Evolutionary conservation across 2,797 vertebrate species (phyloP), one percentile per base, ranked within the genome.

Genomic region (Scolopax bukidnonensis): DNA sequence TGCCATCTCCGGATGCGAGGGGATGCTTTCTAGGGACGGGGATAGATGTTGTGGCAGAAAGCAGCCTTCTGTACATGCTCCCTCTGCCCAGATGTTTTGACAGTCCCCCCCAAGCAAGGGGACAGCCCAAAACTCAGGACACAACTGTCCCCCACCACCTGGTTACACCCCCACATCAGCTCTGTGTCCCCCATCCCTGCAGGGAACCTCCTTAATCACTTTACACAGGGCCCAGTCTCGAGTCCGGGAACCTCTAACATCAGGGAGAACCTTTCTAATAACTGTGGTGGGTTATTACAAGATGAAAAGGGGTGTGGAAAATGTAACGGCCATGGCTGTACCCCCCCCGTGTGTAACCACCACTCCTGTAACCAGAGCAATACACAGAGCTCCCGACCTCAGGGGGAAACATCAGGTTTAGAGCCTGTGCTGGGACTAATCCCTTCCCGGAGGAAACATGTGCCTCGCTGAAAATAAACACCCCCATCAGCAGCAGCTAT

Each of bases 241-340:
- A 27, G 24, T 7, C 53, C 5, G 33, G 32, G 41, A 32, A 7
- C 27, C 33, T 61, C 80, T 30, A 8, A 28, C 36, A 36, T 30
- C 32, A 14, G 10, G 43, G 19, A 40, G 16, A n/a, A 24, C 10
- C 14, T 6, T 47, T 4, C 3, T 4, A 23, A 16, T 8, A 45
- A 25, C 43, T 5, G 25, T 15, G 27, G 43, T 15, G 27, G 43
- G 12, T 48, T 86, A 30, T 11, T 12, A 11, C 12, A 16, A 54
- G 24, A 36, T 9, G 5, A 45, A 64, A 64, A 24, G 28, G 24
- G 11, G 2, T 2, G 4, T 10, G 11, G 20, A 69, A 40, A 7
- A 2, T 1, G 0, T 0, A 10, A 28, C 2, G 11, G 15, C 8
- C n/a, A 1, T 0, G 13, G n/a, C 59, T 19, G 24, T 2, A 19